Evolutionary conservation across 2,113 vertebrate genomes (phyloP), one percentile per base, ranked within the genome.

Genomic region (Cavia porcellus): DNA sequence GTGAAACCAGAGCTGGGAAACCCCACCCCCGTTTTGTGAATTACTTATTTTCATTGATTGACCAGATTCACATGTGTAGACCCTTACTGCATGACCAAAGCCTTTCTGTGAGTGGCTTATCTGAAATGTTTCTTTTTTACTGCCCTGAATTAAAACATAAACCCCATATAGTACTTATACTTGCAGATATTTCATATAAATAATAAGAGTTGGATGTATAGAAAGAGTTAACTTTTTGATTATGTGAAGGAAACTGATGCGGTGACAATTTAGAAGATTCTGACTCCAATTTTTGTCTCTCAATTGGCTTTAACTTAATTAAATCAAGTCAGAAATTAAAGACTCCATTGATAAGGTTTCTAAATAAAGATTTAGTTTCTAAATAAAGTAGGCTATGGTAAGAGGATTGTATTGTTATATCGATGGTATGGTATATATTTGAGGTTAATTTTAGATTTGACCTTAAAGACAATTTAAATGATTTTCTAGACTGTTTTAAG

Each of bases 391-490:
- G 45, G 5, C 38, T 93, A 10, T 68, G 77, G 84, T 38, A 79
- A 50, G 75, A 7, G 52, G 64, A 15, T 61, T 3, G 10, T 72
- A 12, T 92, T 81, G 52, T 25, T 20, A 50, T 19, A 30, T 50
- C 66, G 59, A 42, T 61, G 38, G 30, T 5, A 14, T 72, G 47
- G 19, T 42, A 5, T 61, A 0, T 92, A 82, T 72, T 96, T 85
- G 47, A 89, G 83, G 84, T 75, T 82, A 75, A 75, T 96, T 89
- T 85, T 62, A 88, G 90, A 61, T n/a, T 12, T 91, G 55, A 9
- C 62, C 47, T 74, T 84, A 79, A 93, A 74, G 12, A 55, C 57
- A 57, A 7, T 77, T 75, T 89, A 95, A 81, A 59, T 45, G 35
- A 5, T 15, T 77, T 96, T 86, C 13, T 66, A 42, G 75, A 64